Conservation (phyloP, 2,797 vertebrate species). For the Falco naumanni region DNA sequence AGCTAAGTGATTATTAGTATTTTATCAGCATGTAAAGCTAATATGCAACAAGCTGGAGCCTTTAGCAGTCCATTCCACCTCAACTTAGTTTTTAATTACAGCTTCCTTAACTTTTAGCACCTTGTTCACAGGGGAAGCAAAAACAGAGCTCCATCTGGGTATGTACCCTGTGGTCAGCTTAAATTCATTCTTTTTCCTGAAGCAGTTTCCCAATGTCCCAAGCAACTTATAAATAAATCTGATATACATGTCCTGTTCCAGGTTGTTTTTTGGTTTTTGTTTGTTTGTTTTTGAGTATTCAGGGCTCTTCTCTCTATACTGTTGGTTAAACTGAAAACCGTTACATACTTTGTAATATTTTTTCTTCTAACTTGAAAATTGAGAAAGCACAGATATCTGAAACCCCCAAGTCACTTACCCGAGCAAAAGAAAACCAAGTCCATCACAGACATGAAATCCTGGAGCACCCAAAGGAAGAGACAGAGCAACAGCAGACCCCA, state of each 20-base stretch:
- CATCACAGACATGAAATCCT: fast-evolving
- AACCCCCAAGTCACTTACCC: not conserved
- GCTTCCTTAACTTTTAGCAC: fast-evolving
- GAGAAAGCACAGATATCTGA: not conserved
- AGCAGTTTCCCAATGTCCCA: not conserved
- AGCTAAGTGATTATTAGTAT: too few relatives aligned
- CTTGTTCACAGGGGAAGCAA: fast-evolving
- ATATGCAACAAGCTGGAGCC: fast-evolving
- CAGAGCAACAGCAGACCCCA: fast-evolving
- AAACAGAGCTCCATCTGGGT: not conserved
- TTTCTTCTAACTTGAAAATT: too few relatives aligned
- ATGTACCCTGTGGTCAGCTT: fast-evolving
- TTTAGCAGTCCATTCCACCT: not conserved
- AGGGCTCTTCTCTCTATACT: fast-evolving
- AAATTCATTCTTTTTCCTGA: fast-evolving
- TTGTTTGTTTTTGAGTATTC: fast-evolving
- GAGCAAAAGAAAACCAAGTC: not conserved
- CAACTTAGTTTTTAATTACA: not conserved
- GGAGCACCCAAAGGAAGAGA: not conserved
- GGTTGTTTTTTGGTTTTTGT: not conserved
- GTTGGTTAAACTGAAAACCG: not conserved
- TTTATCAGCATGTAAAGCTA: fast-evolving
- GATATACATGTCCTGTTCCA: fast-evolving
- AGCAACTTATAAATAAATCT: fast-evolving
- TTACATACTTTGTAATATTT: fast-evolving